Base-by-base conservation (phyloP, 2,888 invertebrate species). In the Abrostola tripartita region DNA sequence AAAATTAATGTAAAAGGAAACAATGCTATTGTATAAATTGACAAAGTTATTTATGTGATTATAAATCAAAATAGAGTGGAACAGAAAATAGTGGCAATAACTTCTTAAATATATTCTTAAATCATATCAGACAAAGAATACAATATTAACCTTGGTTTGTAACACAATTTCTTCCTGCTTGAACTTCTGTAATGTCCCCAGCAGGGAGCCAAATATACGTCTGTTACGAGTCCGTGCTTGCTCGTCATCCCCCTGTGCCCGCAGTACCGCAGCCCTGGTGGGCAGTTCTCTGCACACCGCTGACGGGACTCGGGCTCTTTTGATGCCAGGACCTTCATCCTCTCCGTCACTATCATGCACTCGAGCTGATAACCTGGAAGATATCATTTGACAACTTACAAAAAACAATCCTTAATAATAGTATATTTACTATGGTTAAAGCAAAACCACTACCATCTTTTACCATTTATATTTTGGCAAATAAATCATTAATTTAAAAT, bases 121-220 rank as follows among this genome's bases (percentile, higher is more conserved):
- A 24, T 24, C 4, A 4, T 2, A 24, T 24, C 24, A 24, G 4
- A 24, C 24, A 24, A 24, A n/a, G 24, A 6, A 55, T 24, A 12
- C 54, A 58, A 10, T 14, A 35, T 8, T 47, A 58, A 93, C 94
- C 95, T 97, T 98, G 81, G 97, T 97, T 90, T 98, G 98, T 74
- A 98, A 93, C 61, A 97, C 97, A 62, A 98, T 98, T 92, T 99
- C 98, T 86, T 99, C 99, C 85, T 98, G 98, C 83, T 98, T 97
- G 89, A 99, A 99, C 89, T 98, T 98, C 87, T 99, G 98, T 78
- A 99, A 91, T 11, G 99, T 99, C 5, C 99, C 99, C 59, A 99
- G 92, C 50, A 99, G 94, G 24, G 99, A 97, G 8, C 99, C 99
- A 94, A 99, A 99, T 97, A 99, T 99, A 63, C 99, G 96, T 71